Evolutionary conservation across 2,888 invertebrate species (phyloP), one percentile per base, ranked within the genome.

Genomic region (Apantesis nais): DNA sequence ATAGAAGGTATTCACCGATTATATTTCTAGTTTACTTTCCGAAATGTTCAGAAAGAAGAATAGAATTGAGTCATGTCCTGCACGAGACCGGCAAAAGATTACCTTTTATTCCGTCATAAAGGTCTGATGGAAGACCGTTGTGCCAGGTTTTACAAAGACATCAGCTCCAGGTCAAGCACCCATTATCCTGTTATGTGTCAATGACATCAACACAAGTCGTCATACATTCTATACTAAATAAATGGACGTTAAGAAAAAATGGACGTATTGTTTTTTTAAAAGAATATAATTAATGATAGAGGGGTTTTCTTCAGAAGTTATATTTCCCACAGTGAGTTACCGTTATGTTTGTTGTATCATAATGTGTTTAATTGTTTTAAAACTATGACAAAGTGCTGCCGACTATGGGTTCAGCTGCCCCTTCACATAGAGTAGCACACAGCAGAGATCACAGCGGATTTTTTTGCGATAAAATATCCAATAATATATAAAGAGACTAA

Each of bases 291-390:
- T 19, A 48, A 31, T 31, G 22, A n/a, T 52, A 67, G 9, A 3
- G 0, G 58, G 58, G 12, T 31, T 64, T 48, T 48, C 48, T 16
- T 61, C 66, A 73, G 69, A 63, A 60, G 66, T 72, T 48, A 64
- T 65, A 68, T 76, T 91, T 91, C 91, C 89, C 92, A 91, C 88
- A 87, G 73, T 70, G 69, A 72, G 74, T 72, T 73, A 67, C 86
- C 84, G 86, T 85, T 85, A 84, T 87, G 82, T 90, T 88, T 87
- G 85, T 77, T 68, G 81, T 81, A 83, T 83, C 83, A 84, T 85
- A 87, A 84, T 83, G 86, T 90, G 87, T 92, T 91, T 90, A 90
- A 93, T 93, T 93, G 93, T 93, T 93, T 92, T 91, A 89, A 77
- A 82, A 79, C 76, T 77, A 78, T 81, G 83, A 92, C 92, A 89